Evolutionary conservation across 2,888 invertebrate species (phyloP), one percentile per base, ranked within the genome.

Genomic region (Lycia hirtaria): DNA sequence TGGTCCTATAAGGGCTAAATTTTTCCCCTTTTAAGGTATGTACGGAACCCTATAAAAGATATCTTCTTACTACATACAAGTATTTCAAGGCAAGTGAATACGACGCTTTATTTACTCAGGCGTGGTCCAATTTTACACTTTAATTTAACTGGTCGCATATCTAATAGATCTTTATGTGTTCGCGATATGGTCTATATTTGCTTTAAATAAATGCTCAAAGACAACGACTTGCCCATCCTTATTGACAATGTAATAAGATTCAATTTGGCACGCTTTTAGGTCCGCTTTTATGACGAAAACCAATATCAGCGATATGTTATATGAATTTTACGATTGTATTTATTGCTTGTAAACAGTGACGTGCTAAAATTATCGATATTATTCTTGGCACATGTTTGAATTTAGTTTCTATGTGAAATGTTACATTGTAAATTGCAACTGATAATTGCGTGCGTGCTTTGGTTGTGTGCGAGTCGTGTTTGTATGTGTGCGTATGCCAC

Each of bases 311-410:
- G 65, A 67, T 65, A 67, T 68, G 56, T 67, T 74, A 71, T 70
- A 75, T 70, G 60, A 47, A 60, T 73, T 81, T 76, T 74, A 79
- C 63, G 74, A 64, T 15, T 37, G n/a, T 61, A 73, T 81, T 80
- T 76, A 78, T 69, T 68, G 63, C 60, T 62, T 51, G 57, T 53
- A 56, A 59, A 55, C 41, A 63, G 57, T 37, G 62, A 49, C 22
- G 62, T 53, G 52, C 24, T 12, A 19, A 35, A 47, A 33, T 45
- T 48, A 54, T 61, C 50, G 50, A 47, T 54, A 45, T 20, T 35
- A 35, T 35, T 30, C 35, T 49, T 37, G 33, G 14, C 35, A 48
- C 41, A 33, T 41, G 47, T 35, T 17, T 35, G 17, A 35, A 35
- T 32, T 32, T 35, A n/a, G 35, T 35, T 35, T 35, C 9, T 19